phyloP scores from a whole-genome alignment of 2,113 vertebrate genomes.

The Elgaria multicarinata region DNA sequence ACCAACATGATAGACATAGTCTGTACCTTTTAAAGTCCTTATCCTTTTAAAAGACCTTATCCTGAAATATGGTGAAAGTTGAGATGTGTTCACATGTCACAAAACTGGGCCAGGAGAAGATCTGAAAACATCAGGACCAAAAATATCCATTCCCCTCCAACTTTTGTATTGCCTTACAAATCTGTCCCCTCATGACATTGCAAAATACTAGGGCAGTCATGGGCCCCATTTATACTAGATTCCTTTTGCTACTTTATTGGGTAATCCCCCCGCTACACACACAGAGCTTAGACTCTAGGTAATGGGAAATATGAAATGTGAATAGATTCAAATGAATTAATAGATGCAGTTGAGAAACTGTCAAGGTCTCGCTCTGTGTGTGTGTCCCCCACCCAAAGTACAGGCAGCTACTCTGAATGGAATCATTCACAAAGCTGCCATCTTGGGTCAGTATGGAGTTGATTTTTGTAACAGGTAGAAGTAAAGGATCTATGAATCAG shows the following conservation, averaged over 20 bases:
- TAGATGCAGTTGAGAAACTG: not conserved
- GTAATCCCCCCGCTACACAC: not conserved
- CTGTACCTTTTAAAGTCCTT: no score
- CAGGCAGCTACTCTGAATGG: not conserved
- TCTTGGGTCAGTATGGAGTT: not conserved
- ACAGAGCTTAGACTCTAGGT: not conserved
- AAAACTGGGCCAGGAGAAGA: not conserved
- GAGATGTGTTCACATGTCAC: not conserved
- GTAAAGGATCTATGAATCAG: not conserved
- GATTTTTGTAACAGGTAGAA: not conserved
- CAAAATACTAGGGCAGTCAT: not conserved
- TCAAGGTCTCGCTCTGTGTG: not conserved
- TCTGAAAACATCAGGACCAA: not conserved
- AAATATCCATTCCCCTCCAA: not conserved
- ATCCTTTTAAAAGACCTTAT: constrained; percentile 6
- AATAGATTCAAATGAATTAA: not conserved
- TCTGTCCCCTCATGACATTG: not conserved
- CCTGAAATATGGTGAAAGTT: not conserved
- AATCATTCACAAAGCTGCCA: not conserved
- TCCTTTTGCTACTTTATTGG: not conserved
- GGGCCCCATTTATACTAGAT: not conserved
- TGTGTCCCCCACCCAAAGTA: not conserved
- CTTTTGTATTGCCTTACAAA: not conserved
- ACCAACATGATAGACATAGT: constrained; percentile 47
- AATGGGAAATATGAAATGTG: not conserved